phyloP scores from a whole-genome alignment of 2,888 invertebrate genomes.

The Pterostichus niger region DNA sequence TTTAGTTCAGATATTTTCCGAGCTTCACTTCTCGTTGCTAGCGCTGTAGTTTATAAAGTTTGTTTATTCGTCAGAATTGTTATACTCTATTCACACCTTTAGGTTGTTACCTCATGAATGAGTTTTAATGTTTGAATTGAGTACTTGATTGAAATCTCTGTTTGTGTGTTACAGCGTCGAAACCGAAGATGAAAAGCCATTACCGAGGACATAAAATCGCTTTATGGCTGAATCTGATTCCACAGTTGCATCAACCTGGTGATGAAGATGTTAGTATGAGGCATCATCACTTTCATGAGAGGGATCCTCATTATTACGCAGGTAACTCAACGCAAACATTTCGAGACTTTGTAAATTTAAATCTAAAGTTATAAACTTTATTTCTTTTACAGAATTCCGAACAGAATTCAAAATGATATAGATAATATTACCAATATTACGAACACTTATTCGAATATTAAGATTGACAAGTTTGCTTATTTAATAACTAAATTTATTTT shows the following conservation, averaged over 20 bases:
- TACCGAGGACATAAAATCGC: constrained; percentile 95
- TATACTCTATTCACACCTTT: too few relatives aligned
- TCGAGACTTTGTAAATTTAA: not conserved
- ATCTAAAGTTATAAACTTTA: too few relatives aligned
- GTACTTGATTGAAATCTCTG: constrained; percentile 33
- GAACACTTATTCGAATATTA: too few relatives aligned
- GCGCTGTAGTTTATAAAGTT: too few relatives aligned
- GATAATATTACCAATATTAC: too few relatives aligned
- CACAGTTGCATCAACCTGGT: constrained; percentile 91
- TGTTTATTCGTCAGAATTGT: too few relatives aligned
- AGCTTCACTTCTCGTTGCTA: too few relatives aligned
- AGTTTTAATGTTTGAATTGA: not conserved
- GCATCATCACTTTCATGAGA: constrained; percentile 88
- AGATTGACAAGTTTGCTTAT: too few relatives aligned
- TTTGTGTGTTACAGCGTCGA: constrained; percentile 79
- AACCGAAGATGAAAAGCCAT: constrained; percentile 88
- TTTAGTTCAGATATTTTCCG: too few relatives aligned
- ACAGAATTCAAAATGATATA: too few relatives aligned
- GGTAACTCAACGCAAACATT: constrained; percentile 77
- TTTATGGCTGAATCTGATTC: constrained; percentile 92
- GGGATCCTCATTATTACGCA: constrained; percentile 87
- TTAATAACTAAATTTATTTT: too few relatives aligned
- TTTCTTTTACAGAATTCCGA: too few relatives aligned
- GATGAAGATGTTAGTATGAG: constrained; percentile 84
- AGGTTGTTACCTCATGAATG: not conserved